Base-by-base conservation (phyloP, 2,888 invertebrate species). In the Aricia artaxerxes region DNA sequence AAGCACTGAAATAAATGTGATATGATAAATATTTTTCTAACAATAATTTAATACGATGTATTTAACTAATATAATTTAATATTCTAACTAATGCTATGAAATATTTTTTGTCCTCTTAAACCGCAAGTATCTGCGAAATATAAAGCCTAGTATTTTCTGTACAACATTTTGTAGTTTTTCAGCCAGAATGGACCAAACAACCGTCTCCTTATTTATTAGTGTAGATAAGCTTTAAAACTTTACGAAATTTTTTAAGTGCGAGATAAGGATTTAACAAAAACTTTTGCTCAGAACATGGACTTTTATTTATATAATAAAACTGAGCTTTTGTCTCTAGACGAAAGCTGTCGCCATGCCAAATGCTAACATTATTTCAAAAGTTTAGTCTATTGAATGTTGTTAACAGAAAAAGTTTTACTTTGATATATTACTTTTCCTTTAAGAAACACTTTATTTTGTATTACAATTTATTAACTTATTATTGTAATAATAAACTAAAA, bases 241-340 rank as follows among this genome's bases (percentile, higher is more conserved):
- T 69, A 69, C 35, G 38, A 35, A 69, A 69, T 69, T 69, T 69
- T 64, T 69, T 69, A 16, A 69, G 24, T 69, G 69, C 31, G 35
- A 69, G 69, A 69, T 69, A 69, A 69, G 69, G 69, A 69, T 69
- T 69, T 69, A 69, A 69, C 69, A 69, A 38, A 69, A 69, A 69
- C 69, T 69, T 69, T 69, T 69, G 35, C 69, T 69, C 35, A 38
- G 69, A 13, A 69, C 38, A 69, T 4, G 13, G 38, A 69, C 69
- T 69, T 69, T 69, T 69, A 69, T 69, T 69, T 69, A 69, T 69
- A 69, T 69, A 69, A 69, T 69, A 69, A 69, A 35, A 69, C 69
- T 69, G 69, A 35, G 69, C 69, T 69, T 69, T 69, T 69, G 69
- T 69, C 69, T 69, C 35, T 35, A 38, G 16, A 16, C 69, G 35